Base-by-base conservation (phyloP, 2,113 vertebrate species). In the Phocoena phocoena region DNA sequence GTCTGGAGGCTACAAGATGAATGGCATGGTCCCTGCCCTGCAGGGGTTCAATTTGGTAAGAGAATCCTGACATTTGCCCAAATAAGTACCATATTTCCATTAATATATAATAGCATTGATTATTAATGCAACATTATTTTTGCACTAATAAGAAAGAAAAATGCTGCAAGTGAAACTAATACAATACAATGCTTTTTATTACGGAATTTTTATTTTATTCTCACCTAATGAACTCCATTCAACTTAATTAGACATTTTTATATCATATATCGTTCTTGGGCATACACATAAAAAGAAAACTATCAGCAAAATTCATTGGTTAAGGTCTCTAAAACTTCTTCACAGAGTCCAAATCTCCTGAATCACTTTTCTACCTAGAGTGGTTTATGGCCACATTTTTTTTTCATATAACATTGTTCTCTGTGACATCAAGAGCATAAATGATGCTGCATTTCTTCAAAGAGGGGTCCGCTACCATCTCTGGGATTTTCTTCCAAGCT, bases 171-270 rank as follows among this genome's bases (percentile, higher is more conserved):
- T 62, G 33, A 93, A 90, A 91, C 18, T 80, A 92, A 80, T 25
- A 26, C 60, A 33, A 73, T 68, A 85, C 73, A 73, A 36, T 53
- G 41, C 9, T 38, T 93, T 86, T 77, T 74, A 86, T 81, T 21
- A 60, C 28, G 62, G 13, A 31, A 60, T 33, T 86, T 90, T 86
- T 91, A 82, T 76, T 88, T 79, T 80, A 92, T 88, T 92, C 77
- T 88, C 63, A 84, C 80, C 65, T 36, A 68, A 90, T 81, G 58
- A 36, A 10, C 10, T 74, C 80, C 53, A 41, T 53, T 90, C 50
- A n/a, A 93, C 25, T 50, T 85, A 73, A 80, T 62, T 62, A 90
- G 41, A 89, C 38, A 13, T 38, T 88, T 88, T 92, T 25, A 8
- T 62, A 74, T 82, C 41, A 60, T 25, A 20, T 68, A 23, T 76